Evolutionary conservation across 1,140 invertebrate genomes (phyloP), one percentile per base, ranked within the genome.

Genomic region (Pinna nobilis): DNA sequence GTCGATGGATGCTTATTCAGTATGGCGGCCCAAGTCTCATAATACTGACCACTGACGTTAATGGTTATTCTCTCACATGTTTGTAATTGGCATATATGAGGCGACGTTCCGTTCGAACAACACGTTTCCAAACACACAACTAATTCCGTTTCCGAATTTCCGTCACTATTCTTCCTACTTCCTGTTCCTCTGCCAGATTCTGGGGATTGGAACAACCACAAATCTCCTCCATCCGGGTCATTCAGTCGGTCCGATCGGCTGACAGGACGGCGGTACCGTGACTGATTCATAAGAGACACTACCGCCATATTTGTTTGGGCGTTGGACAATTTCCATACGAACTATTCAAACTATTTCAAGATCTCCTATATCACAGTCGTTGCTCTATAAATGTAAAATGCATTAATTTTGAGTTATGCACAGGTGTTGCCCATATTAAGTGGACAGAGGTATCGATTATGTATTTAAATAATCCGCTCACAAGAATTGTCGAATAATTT

Each of bases 1-100:
- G 97, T 98, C 90, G 98, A 96, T 83, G 98, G 98, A 91, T 98
- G 99, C 91, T 97, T 95, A 90, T 99, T 97, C 83, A 99, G 92
- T 83, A 97, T 98, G 88, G 96, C 93, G 84, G 98, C 92, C 91
- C 97, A 97, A 82, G 97, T 99, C 91, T 99, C 98, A 92, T 98
- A 99, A 91, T 96, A 93, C 90, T 98, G 93, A 80, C 98, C 98
- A 91, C 97, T 98, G 89, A 98, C 97, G 92, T 99, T 99, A 90
- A 99, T 98, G 83, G 97, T 95, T 87, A 98, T 94, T 11, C 86
- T 64, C 64, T 89, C 86, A 68, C 87, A 88, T 3, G 85, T 87
- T 9, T 74, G 72, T n/a, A 84, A 55, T 33, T 76, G 69, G 64
- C 86, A 88, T 6, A 70, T 69, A 74, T 88, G 86, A 1, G 74